Percentiles rank a stretch among this genome's conserved stretches.
Evolutionary conservation across 92 coral and sea anemone genomes (phyloP).

Genomic region (Scolanthus callimorphus): DNA sequence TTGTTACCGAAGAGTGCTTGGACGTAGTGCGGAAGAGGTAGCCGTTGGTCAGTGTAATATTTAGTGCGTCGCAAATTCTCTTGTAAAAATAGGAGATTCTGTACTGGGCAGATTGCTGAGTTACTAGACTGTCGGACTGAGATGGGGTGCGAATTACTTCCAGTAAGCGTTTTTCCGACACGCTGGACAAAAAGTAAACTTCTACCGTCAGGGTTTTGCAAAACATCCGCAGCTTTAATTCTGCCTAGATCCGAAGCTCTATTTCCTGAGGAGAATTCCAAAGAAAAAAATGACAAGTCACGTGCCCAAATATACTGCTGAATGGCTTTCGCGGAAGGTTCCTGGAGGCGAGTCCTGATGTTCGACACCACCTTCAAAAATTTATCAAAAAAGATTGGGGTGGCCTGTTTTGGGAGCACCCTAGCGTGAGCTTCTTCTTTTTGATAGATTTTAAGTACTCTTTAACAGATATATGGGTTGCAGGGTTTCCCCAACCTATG

Average conservation of each 20-base stretch:
- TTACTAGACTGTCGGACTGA: slow-evolving; percentile 25
- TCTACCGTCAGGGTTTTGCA: slow-evolving; percentile 19
- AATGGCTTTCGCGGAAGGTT: background rate
- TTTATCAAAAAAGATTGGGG: slow-evolving; percentile 26
- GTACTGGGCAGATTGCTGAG: slow-evolving; percentile 45
- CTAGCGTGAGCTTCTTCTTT: slow-evolving; percentile 32
- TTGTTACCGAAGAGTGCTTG: slow-evolving; percentile 5
- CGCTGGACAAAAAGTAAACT: slow-evolving; percentile 43
- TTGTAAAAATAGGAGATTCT: slow-evolving; percentile 19
- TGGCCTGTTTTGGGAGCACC: slow-evolving; percentile 7
- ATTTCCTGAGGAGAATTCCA: slow-evolving; percentile 30
- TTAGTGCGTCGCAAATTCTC: slow-evolving; percentile 6
- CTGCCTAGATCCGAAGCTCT: slow-evolving; percentile 54
- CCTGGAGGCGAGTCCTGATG: slow-evolving; percentile 13
- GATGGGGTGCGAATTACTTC: slow-evolving; percentile 10
- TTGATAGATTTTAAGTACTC: slow-evolving; percentile 9
- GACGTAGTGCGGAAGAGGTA: slow-evolving; percentile 25
- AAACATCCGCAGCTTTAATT: slow-evolving; percentile 36
- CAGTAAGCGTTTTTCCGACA: slow-evolving; percentile 36
- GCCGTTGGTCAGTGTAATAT: slow-evolving; percentile 20
- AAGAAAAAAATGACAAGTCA: slow-evolving; percentile 23
- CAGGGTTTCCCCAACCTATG: background rate
- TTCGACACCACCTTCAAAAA: slow-evolving; percentile 10
- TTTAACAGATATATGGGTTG: background rate
- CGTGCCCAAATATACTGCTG: too few relatives aligned